Evolutionary conservation across 2,113 vertebrate species (phyloP), one percentile per base, ranked within the genome.

Genomic region (Atherinomorus stipes): DNA sequence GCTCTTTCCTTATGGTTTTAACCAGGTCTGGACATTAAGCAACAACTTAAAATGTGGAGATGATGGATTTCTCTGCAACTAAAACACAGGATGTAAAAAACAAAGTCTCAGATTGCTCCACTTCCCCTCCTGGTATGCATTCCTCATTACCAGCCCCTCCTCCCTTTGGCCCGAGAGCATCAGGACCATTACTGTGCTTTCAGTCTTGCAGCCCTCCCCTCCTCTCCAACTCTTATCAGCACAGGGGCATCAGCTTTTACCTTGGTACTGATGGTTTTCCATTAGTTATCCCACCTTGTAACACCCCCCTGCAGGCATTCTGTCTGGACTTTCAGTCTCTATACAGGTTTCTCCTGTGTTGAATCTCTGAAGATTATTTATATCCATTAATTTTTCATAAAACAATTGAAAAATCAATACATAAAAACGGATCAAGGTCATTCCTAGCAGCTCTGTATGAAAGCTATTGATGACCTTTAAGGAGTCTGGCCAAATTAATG

Each of bases 221-320:
- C 26, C 54, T 51, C 52, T 6, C 18, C 64, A 2, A 15, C 47
- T 26, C n/a, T 64, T 74, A 76, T 74, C 71, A 60, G 64, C 67
- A 65, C 59, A 60, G 37, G 74, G 45, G 77, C 77, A 69, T 74
- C 51, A 22, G 82, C 82, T 62, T 75, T 90, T 81, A 86, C 82
- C 81, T 88, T 82, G 76, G 40, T 52, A 74, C 45, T 18, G 22
- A 49, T 76, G 74, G 52, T 21, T 77, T 74, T 84, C 88, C 89
- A 90, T 90, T 85, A 90, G 77, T 76, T 65, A 47, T 47, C 60
- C 58, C 54, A 80, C 65, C 63, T 74, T 62, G 19, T 58, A 54
- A 62, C 62, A 71, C 37, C 59, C 47, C 76, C 84, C 64, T 28
- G 37, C 1, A 8, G 86, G 31, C 71, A 51, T 49, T n/a, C 40